phyloP scores from a whole-genome alignment of 2,888 invertebrate genomes.

The Sarcophaga subvicina region DNA sequence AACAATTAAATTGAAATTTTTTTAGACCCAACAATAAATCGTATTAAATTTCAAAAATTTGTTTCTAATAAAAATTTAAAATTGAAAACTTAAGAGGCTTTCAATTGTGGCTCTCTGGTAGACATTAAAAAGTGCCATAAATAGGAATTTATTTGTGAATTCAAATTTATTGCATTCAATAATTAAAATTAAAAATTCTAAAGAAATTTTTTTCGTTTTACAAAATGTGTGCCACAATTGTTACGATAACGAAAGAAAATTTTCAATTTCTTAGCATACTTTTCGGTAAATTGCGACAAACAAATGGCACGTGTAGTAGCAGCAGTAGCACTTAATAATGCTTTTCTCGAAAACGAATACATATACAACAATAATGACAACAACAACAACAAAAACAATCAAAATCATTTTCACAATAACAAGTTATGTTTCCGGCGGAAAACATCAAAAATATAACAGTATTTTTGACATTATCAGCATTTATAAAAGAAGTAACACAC shows the following conservation, averaged over 20 bases:
- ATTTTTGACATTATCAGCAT: slow-evolving; percentile 51
- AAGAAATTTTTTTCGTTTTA: not conserved
- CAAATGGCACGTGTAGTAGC: slow-evolving; percentile 27
- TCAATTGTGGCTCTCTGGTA: too few species aligned
- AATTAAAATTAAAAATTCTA: too few species aligned
- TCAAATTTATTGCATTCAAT: too few species aligned
- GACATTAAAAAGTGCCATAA: too few species aligned
- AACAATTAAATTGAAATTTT: too few species aligned
- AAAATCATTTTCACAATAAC: slow-evolving; percentile 7
- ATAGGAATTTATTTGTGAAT: too few species aligned
- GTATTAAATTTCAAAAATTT: too few species aligned
- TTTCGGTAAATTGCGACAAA: not conserved
- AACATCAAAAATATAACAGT: slow-evolving; percentile 55
- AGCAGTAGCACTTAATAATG: not conserved
- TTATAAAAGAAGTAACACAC: slow-evolving; percentile 14
- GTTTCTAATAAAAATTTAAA: too few species aligned
- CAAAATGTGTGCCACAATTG: not conserved
- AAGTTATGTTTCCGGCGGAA: slow-evolving; percentile 60
- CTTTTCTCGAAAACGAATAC: not conserved
- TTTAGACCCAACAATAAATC: too few species aligned
- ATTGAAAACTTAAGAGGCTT: too few species aligned
- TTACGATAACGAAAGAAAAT: not conserved
- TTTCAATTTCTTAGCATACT: not conserved
- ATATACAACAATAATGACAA: not conserved
- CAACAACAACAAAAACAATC: not conserved